phyloP scores from a whole-genome alignment of 2,888 invertebrate species.

The Deilephila elpenor region DNA sequence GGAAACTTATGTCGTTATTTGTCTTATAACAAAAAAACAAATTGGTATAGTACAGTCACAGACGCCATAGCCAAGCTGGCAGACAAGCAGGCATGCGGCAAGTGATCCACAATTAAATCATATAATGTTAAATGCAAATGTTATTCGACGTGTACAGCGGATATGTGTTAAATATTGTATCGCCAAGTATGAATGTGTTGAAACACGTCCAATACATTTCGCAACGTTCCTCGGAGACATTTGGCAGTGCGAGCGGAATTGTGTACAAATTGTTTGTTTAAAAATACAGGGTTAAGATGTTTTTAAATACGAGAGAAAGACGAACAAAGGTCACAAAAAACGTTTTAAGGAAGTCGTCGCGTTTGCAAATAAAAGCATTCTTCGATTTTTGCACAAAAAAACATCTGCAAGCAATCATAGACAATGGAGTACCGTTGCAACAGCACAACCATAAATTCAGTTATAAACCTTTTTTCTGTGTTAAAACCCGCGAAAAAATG shows the following conservation, averaged over 20 bases:
- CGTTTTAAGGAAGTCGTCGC: conserved; percentile 49
- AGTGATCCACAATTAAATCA: not conserved
- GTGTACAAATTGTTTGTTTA: conserved; percentile 51
- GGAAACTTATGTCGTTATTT: too few species aligned
- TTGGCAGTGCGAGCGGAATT: conserved; percentile 53
- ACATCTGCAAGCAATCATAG: conserved; percentile 64
- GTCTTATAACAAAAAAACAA: too few species aligned
- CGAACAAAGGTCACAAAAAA: conserved; percentile 54
- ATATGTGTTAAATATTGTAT: conserved; percentile 14
- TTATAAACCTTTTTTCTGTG: conserved; percentile 59
- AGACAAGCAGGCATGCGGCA: too few species aligned
- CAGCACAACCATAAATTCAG: conserved; percentile 66
- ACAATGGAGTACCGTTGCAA: conserved; percentile 75
- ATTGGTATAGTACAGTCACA: too few species aligned
- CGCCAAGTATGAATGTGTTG: conserved; percentile 34
- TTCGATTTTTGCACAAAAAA: conserved; percentile 56
- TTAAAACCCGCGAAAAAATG: conserved; percentile 60
- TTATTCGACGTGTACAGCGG: not conserved
- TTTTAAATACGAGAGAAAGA: conserved; percentile 49
- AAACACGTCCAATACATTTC: conserved; percentile 43
- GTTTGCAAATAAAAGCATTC: conserved; percentile 41
- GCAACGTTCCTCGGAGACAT: conserved; percentile 47
- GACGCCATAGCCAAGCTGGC: too few species aligned
- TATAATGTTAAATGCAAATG: conserved; percentile 2
- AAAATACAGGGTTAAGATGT: conserved; percentile 57